A percentile compares a stretch with the other conserved stretches of the same genome.
Conservation (phyloP, 2,888 invertebrate species). For the Noctua fimbriata region DNA sequence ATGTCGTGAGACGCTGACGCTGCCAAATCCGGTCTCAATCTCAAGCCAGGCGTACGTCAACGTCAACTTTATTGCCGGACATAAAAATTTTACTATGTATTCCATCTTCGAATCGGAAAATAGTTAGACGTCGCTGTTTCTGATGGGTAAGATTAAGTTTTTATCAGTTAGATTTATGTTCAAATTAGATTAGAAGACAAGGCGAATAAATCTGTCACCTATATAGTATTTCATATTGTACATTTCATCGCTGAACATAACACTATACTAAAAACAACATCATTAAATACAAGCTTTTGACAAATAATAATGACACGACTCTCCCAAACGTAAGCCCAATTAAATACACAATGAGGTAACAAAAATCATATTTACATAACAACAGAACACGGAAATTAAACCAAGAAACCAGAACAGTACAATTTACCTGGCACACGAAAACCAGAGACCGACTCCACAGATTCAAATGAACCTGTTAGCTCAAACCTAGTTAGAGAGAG, state of each 20-base stretch:
- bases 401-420: constrained; percentile 20
- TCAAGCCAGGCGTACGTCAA: constrained; percentile 24
- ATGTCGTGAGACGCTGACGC: constrained; percentile 27
- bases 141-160: constrained; percentile 18
- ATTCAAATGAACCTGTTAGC: constrained; percentile 32
- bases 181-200: not conserved
- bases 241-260: not conserved
- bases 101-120: constrained; percentile 56
- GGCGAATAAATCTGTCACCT: not conserved
- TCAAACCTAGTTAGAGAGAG: constrained; percentile 62
- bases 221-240: not conserved
- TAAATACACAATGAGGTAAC: not conserved
- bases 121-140: constrained; percentile 29
- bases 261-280: not conserved
- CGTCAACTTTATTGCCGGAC: constrained; percentile 57
- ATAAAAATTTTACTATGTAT: constrained; percentile 63
- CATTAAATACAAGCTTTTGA: not conserved
- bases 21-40: constrained; percentile 4
- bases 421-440: constrained; percentile 29
- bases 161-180: constrained; percentile 36
- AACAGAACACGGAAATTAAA: constrained; percentile 38
- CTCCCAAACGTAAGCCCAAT: not conserved
- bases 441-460: constrained; percentile 5
- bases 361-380: constrained; percentile 25
- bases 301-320: not conserved